A percentile compares a stretch with the other conserved stretches of the same genome.
Evolutionary conservation across 2,888 invertebrate species (phyloP).

Genomic region (Hermodice carunculata): DNA sequence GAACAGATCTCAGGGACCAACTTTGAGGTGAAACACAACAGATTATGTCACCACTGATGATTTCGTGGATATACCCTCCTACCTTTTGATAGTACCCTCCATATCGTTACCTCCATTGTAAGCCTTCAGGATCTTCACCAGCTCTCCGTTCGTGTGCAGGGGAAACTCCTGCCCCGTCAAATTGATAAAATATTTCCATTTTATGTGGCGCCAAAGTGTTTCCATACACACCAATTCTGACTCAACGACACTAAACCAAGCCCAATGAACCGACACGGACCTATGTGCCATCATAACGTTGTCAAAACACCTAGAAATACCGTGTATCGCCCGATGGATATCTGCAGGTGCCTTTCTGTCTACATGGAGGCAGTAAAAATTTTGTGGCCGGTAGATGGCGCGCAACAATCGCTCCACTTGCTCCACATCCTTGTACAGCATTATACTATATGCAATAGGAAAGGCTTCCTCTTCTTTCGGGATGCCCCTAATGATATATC

Average conservation of each 20-base stretch:
- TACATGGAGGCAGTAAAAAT: constrained; percentile 9
- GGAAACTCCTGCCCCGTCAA: constrained; percentile 23
- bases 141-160: constrained; percentile 21
- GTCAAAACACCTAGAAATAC: constrained; percentile 1
- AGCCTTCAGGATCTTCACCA: constrained; percentile 19
- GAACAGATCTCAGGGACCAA: too few species aligned
- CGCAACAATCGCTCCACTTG: constrained; percentile 1
- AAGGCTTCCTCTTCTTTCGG: not conserved
- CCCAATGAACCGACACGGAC: not conserved
- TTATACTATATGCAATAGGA: not conserved
- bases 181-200: constrained; percentile 25
- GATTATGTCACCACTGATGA: too few species aligned
- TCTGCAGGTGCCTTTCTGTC: not conserved
- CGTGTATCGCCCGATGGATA: not conserved
- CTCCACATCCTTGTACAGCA: not conserved
- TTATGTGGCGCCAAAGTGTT: not conserved
- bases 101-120: constrained; percentile 21
- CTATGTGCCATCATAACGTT: not conserved
- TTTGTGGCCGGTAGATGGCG: constrained; percentile 10
- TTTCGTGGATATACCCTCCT: too few species aligned
- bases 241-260: not conserved
- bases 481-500: not conserved
- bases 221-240: not conserved
- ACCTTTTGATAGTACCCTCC: too few species aligned
- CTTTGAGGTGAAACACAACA: too few species aligned